Base-by-base conservation (phyloP, 2,888 invertebrate species). In the Thymelicus lineola region DNA sequence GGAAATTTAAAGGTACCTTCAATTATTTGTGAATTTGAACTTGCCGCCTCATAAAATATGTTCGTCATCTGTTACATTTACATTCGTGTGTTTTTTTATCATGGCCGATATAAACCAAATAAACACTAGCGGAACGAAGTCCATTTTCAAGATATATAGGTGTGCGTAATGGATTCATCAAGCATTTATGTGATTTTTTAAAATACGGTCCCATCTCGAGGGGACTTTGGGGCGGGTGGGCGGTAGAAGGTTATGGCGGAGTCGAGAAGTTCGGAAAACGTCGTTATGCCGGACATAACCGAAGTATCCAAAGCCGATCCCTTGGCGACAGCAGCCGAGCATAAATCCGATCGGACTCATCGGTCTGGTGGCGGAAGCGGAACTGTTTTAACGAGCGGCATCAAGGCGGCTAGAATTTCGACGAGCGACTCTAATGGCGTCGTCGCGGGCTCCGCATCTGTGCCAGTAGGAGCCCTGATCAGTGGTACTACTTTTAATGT, bases 401-500 rank as follows among this genome's bases (percentile, higher is more conserved):
- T 87, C 75, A 91, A 87, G 80, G 79, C 79, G 71, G 74, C 86
- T 48, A 85, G 91, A 55, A 78, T 91, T 38, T 81, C 86, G 28
- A 14, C 55, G 17, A 82, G 79, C 73, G 91, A 91, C 75, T 82
- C 88, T 17, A 87, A 87, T 77, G 89, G 88, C 53, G 93, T 93
- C 76, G 93, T 93, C 74, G 93, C 90, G 64, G 95, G 93, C 77
- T 95, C 92, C 76, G 96, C 96, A 68, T 95, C 96, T 35, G 86
- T 97, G 80, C 97, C 97, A 38, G 97, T 97, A 74, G 97, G 97
- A 65, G 97, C 97, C 28, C 95, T 97, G 82, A 96, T 97, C 83
- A 95, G 97, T 67, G 96, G 96, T 50, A 96, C 97, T 75, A 96
- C 97, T 59, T 97, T 97, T 89, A 97, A 97, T 94, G 97, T 97